Evolutionary conservation across 2,888 invertebrate species (phyloP).

Genomic region (Merodon equestris): DNA sequence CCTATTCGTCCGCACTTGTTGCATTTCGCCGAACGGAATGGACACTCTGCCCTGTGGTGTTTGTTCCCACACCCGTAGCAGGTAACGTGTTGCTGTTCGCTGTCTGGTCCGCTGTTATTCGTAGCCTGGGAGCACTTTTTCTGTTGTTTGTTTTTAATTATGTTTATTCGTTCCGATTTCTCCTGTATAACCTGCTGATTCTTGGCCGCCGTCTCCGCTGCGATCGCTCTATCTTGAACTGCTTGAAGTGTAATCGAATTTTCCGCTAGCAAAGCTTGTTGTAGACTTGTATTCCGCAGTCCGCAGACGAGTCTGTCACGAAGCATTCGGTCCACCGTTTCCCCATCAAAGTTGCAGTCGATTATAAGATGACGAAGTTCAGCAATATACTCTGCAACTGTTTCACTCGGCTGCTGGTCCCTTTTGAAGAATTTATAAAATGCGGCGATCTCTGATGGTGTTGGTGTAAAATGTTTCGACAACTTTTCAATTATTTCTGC

Average conservation of each 20-base stretch:
- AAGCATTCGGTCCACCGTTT: not conserved
- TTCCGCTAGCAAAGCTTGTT: not conserved
- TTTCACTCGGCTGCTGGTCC: slow-evolving; percentile 1
- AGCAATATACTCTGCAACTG: not conserved
- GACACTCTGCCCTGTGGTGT: too few relatives aligned
- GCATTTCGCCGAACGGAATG: too few relatives aligned
- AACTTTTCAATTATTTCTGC: not conserved
- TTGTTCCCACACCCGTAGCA: too few relatives aligned
- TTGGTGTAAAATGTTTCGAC: slow-evolving; percentile 1
- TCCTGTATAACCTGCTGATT: slow-evolving; percentile 1
- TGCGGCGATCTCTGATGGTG: slow-evolving; percentile 19
- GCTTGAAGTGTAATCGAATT: not conserved
- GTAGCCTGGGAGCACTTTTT: too few relatives aligned
- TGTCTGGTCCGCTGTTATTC: too few relatives aligned
- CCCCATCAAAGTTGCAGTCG: slow-evolving; percentile 1
- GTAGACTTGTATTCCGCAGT: not conserved
- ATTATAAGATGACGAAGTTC: not conserved
- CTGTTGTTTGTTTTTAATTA: too few relatives aligned
- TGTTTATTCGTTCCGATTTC: too few relatives aligned
- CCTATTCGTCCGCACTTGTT: too few relatives aligned
- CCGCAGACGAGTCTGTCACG: not conserved
- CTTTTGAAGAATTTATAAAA: slow-evolving; percentile 13
- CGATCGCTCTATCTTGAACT: not conserved
- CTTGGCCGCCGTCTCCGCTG: not conserved
- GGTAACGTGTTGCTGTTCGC: too few relatives aligned